Conservation (phyloP, 2,113 vertebrate genomes). For the Perognathus longimembris region DNA sequence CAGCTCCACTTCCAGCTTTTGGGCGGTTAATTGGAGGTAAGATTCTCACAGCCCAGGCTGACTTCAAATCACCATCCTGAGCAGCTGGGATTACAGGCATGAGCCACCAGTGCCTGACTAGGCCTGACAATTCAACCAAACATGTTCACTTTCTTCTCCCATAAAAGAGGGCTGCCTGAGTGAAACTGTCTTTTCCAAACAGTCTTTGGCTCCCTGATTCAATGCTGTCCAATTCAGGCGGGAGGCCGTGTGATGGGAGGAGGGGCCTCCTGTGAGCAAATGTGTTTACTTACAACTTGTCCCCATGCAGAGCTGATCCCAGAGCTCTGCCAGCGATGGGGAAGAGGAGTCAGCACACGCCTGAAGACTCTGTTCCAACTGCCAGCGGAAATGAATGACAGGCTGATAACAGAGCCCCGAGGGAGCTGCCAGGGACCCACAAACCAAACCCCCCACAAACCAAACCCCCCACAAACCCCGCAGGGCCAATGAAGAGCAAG, state of each 20-base stretch:
- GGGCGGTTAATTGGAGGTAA: too few relatives aligned
- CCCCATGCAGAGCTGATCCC: slow-evolving; percentile 45
- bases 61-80: too few relatives aligned
- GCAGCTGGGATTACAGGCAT: too few relatives aligned
- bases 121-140: background rate
- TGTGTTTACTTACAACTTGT: slow-evolving; percentile 71
- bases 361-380: slow-evolving; percentile 56
- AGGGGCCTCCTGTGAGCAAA: background rate
- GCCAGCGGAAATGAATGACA: slow-evolving; percentile 66
- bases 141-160: background rate
- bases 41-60: too few relatives aligned
- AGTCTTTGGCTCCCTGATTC: background rate
- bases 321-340: slow-evolving; percentile 59
- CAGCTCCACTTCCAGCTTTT: too few relatives aligned
- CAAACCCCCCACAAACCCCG: background rate
- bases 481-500: background rate
- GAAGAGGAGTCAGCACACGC: slow-evolving; percentile 55
- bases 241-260: background rate
- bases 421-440: background rate
- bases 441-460: slow-evolving; percentile 15
- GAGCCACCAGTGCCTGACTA: too few relatives aligned
- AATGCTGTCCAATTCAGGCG: slow-evolving; percentile 7
- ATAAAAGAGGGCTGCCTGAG: background rate
- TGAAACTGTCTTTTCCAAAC: background rate
- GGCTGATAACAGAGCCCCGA: slow-evolving; percentile 58